phyloP scores from a whole-genome alignment of 2,113 vertebrate genomes.

The Trogon surrucura region DNA sequence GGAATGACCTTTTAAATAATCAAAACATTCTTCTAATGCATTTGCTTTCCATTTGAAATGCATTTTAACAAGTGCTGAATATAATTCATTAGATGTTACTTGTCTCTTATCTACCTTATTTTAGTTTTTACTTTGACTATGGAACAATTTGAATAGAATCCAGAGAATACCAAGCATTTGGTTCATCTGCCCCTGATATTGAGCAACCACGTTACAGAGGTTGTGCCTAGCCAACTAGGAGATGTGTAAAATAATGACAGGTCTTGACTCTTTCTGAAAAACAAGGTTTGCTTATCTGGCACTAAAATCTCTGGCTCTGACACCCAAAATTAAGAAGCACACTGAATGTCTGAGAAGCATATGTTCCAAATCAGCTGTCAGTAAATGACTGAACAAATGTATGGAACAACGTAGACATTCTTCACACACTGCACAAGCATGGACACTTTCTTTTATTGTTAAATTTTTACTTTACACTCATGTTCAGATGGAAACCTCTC shows the following conservation, averaged over 20 bases:
- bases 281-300: neutral
- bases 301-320: conserved; percentile 19
- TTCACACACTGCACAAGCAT: conserved; percentile 18
- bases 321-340: neutral
- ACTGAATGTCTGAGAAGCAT: neutral
- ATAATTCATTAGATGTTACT: neutral
- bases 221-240: neutral
- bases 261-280: conserved; percentile 8
- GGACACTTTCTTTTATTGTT: neutral
- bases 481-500: conserved; percentile 26
- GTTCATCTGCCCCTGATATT: conserved; percentile 4
- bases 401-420: neutral
- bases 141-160: conserved; percentile 2
- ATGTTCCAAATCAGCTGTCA: conserved; percentile 36
- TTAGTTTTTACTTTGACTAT: neutral
- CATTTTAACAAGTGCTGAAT: neutral
- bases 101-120: neutral
- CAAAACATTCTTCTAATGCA: neutral
- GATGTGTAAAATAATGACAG: neutral
- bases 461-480: neutral
- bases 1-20: neutral
- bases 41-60: neutral
- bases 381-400: neutral
- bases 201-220: neutral
- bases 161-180: conserved; percentile 4